Base-by-base conservation (phyloP, 2,113 vertebrate genomes). In the Ovis canadensis region DNA sequence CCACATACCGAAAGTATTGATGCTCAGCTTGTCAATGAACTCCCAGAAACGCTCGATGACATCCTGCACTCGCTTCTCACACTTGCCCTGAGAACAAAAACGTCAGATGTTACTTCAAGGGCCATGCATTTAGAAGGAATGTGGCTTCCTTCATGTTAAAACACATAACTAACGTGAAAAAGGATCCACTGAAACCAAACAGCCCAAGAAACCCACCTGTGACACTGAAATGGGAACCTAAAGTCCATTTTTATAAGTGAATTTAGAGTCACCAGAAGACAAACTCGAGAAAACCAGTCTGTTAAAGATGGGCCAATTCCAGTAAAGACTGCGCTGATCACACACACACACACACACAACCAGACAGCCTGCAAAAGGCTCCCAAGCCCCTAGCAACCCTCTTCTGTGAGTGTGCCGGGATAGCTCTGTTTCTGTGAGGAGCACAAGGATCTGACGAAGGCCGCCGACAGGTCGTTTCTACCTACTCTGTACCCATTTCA, bases 11-110 rank as follows among this genome's bases (percentile, higher is more conserved):
- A 99, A 99, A 45, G 99, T 99, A 93, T 99, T 99, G 97, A 99
- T 99, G 98, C 99, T 99, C 95, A 99, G 99, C 89, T 99, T 99
- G 98, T 99, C 99, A n/a, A 99, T 99, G 97, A 99, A 99, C 98
- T 99, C 99, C 99, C 99, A 99, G 92, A 99, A 98, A 67, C 99
- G 99, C 97, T 99, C 99, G 1, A 99, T 99, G 74, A 99, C 99
- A 48, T 99, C 99, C 98, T 99, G 99, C 7, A 99, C 99, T 93
- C 99, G 99, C 97, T 99, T 99, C 99, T 99, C 99, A 1, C 99
- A 99, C 97, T 99, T 99, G 33, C 99, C 99, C 99, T 99, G 89
- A 43, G 55, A 81, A 84, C 87, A 96, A 36, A 27, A 71, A 21
- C 6, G 19, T 1, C n/a, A 23, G 27, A 45, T 27, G 33, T 82